Evolutionary conservation across 2,797 vertebrate species (phyloP), one percentile per base, ranked within the genome.

Genomic region (Moxostoma hubbsi): DNA sequence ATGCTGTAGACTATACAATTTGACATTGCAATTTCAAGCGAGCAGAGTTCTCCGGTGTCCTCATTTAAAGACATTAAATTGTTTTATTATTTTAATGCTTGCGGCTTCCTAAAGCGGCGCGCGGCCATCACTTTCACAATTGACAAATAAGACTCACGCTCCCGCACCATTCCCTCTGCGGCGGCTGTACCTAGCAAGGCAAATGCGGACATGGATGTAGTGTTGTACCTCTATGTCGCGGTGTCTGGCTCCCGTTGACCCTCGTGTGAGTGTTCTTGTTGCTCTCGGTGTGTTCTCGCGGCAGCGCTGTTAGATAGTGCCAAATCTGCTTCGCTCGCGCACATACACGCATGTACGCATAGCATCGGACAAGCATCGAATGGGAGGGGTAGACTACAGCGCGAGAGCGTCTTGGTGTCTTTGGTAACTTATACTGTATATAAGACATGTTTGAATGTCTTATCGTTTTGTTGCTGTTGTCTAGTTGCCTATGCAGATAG

Each of bases 341-440:
- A 82, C 88, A 86, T 81, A 86, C 86, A 85, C 88, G 79, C 86
- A 86, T 87, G 76, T 83, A 88, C 91, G 89, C 91, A 90, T 88
- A 89, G 92, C 91, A 89, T 87, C 89, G 86, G 90, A 90, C 86
- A 86, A 80, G 88, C 92, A 87, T 91, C 90, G 91, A 92, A 89
- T 90, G 92, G 91, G 87, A 87, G 86, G 90, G 86, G 83, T 71
- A 73, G 74, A 66, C 61, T 65, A 73, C 43, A 80, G 62, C 63
- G 72, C 36, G 36, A 66, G 81, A 45, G 54, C 59, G 16, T 71
- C 63, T n/a, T 3, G 36, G 4, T 36, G 36, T 36, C 36, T 36
- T 36, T 36, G 36, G 36, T 36, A 36, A 36, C 36, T 36, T 36
- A 36, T 36, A 36, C 36, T 36, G 36, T 36, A 36, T 36, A 36